Percentiles rank a stretch among this genome's conserved stretches.
Evolutionary conservation across 2,888 invertebrate species (phyloP).

Genomic region (Caenorhabditis uteleia): DNA sequence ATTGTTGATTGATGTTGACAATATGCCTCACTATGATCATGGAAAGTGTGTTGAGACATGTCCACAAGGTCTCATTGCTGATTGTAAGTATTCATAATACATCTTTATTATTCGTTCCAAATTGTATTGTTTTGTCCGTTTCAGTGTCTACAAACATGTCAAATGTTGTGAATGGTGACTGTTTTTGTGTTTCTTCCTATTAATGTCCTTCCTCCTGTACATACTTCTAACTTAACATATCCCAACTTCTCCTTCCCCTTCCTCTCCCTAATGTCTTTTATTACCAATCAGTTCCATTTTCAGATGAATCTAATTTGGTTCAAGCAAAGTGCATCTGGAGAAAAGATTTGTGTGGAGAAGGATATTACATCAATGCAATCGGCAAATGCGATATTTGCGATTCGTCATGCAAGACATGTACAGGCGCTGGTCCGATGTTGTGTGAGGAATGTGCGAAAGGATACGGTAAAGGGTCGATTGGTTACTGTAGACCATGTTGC

Average conservation of each 20-base stretch:
- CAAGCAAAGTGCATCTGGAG: constrained; percentile 65
- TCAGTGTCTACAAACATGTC: background rate
- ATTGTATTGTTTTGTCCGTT: background rate
- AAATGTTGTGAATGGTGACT: no score
- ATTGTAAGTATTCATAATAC: constrained; percentile 56
- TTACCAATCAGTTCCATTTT: constrained; percentile 9
- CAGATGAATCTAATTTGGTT: constrained; percentile 63
- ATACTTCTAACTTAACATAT: background rate
- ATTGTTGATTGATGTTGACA: constrained; percentile 65
- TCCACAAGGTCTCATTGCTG: constrained; percentile 65
- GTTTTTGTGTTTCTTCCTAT: no score
- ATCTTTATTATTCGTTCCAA: background rate
- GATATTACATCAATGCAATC: constrained; percentile 60
- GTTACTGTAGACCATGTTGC: constrained; percentile 67
- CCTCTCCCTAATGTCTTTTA: constrained; percentile 1
- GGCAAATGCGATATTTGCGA: constrained; percentile 63
- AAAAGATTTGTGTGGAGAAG: constrained; percentile 62
- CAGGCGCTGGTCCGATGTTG: constrained; percentile 62
- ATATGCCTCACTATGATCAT: constrained; percentile 62
- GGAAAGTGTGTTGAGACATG: constrained; percentile 68
- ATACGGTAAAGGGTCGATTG: constrained; percentile 61
- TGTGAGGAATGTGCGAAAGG: constrained; percentile 62
- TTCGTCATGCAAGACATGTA: constrained; percentile 61
- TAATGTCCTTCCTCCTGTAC: background rate
- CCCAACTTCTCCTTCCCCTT: constrained; percentile 1